Percentiles rank a stretch among this genome's conserved stretches.
These are phyloP conservation scores for Dallia pectoralis DNA, from an alignment of 2,797 vertebrate genomes.

Conservation along the genomic window DNA sequence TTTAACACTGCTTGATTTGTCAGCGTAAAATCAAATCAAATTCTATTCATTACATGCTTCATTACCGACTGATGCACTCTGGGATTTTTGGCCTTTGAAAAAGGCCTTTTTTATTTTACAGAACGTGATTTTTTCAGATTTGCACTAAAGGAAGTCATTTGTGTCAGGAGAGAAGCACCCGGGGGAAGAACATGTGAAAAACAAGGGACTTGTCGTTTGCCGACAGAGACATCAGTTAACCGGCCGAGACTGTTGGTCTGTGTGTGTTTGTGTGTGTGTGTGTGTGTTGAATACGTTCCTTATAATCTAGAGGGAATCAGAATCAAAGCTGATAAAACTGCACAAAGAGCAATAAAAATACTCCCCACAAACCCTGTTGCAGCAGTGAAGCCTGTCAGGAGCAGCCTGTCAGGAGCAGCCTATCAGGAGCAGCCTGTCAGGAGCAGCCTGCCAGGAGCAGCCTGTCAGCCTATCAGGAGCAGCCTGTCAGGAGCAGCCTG, in stretches of 20 bases:
- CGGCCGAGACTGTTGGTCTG: not conserved
- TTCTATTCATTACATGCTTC: no score
- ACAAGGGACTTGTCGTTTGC: constrained; percentile 39
- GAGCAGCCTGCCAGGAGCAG: no score
- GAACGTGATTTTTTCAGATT: no score
- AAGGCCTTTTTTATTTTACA: no score
- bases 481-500: no score
- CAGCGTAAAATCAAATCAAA: no score
- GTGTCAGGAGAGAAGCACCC: no score
- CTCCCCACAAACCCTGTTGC: not conserved
- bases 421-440: not conserved
- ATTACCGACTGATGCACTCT: no score
- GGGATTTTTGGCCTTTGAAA: no score
- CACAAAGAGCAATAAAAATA: not conserved
- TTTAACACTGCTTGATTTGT: not conserved
- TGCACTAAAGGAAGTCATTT: no score
- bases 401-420: no score
- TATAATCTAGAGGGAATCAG: not conserved
- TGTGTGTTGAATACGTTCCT: not conserved
- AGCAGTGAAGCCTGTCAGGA: not conserved
- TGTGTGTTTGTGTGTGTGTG: constrained; percentile 5
- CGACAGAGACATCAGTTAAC: constrained; percentile 5
- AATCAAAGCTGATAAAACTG: not conserved
- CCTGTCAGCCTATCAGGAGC: no score
- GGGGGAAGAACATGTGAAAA: not conserved